Percentiles rank a stretch among this genome's conserved stretches.
phyloP scores from a whole-genome alignment of 2,113 vertebrate genomes.

The Rhinolophus ferrumequinum region DNA sequence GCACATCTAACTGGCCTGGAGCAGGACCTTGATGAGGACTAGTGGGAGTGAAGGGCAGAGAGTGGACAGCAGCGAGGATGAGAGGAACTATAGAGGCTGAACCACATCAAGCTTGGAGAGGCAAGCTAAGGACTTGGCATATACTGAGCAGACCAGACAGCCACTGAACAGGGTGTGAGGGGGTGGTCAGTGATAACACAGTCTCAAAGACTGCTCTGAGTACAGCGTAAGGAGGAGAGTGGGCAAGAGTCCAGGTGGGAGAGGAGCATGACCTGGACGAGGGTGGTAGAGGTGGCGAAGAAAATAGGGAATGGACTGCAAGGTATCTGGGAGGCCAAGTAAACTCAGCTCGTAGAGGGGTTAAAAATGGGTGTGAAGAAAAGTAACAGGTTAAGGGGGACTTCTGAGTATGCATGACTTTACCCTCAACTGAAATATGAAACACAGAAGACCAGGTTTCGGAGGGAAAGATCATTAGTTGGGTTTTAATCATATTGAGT shows the following conservation, averaged over 20 bases:
- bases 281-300: not conserved
- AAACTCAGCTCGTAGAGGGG: not conserved
- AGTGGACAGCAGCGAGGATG: fast-evolving
- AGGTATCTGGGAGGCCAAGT: not conserved
- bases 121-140: fast-evolving
- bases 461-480: not conserved
- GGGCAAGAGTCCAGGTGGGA: not conserved
- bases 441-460: not conserved
- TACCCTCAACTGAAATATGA: too few species aligned
- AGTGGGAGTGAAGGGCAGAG: not conserved
- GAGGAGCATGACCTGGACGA: not conserved
- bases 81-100: not conserved
- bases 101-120: not conserved
- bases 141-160: not conserved
- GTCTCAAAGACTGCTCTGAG: not conserved
- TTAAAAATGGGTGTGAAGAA: not conserved
- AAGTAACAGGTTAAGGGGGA: not conserved
- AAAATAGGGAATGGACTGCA: not conserved
- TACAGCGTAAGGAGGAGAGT: not conserved
- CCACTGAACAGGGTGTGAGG: not conserved
- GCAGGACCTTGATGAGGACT: not conserved
- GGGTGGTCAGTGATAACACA: not conserved
- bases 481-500: not conserved
- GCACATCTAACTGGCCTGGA: too few species aligned
- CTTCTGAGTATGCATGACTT: not conserved